A percentile compares a stretch with the other conserved stretches of the same genome.
Conservation (phyloP, 2,888 invertebrate genomes). For the Mythimna lalbum region DNA sequence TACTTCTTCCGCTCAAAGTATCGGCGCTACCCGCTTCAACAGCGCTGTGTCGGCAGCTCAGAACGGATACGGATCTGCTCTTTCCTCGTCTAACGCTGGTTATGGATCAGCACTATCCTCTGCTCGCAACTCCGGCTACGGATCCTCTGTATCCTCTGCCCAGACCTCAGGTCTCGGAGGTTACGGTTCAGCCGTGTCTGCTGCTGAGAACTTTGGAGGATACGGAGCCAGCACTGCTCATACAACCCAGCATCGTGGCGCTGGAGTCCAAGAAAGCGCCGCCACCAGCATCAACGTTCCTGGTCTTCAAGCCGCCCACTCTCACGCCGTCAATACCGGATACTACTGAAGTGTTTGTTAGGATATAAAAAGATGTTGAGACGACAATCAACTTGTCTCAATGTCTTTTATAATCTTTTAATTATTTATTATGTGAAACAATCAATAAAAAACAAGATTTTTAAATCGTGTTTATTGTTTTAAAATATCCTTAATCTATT, state of each 20-base stretch:
- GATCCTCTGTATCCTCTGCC: conserved; percentile 72
- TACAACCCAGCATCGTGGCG: conserved; percentile 72
- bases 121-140: conserved; percentile 67
- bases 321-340: conserved; percentile 80
- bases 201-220: conserved; percentile 75
- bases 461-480: conserved; percentile 51
- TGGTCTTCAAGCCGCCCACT: conserved; percentile 79
- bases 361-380: conserved; percentile 73
- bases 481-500: conserved; percentile 19
- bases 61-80: conserved; percentile 69
- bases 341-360: conserved; percentile 70
- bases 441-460: conserved; percentile 73
- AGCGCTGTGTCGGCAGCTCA: conserved; percentile 65
- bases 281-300: conserved; percentile 80
- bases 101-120: conserved; percentile 60
- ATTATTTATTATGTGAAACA: conserved; percentile 41
- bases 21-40: conserved; percentile 55
- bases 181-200: conserved; percentile 74
- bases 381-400: conserved; percentile 83
- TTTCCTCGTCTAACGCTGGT: conserved; percentile 68
- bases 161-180: conserved; percentile 71
- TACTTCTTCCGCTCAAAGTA: conserved; percentile 73
- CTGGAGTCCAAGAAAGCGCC: conserved; percentile 74
- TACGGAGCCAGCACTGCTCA: conserved; percentile 79
- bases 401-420: conserved; percentile 68